phyloP scores from a whole-genome alignment of 2,113 vertebrate species.

The Hystrix brachyura region DNA sequence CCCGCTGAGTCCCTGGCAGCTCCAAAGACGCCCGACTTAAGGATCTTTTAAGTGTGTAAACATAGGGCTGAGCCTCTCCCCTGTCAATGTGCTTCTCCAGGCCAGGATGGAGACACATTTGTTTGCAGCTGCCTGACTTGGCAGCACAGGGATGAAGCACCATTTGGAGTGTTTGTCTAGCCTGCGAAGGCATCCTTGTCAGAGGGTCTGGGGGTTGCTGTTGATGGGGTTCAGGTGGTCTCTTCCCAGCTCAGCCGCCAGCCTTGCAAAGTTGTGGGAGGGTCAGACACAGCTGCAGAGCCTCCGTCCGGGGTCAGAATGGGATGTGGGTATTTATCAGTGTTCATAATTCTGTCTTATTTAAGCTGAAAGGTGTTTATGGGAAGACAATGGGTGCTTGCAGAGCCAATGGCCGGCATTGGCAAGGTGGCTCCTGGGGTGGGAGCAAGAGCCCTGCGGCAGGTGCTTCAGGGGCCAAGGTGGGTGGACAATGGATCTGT shows the following conservation, averaged over 20 bases:
- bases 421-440: not conserved
- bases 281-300: not conserved
- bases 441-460: not conserved
- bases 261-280: not conserved
- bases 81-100: not conserved
- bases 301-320: not conserved
- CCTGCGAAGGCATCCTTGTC: not conserved
- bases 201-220: not conserved
- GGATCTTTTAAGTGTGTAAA: slow-evolving; percentile 11
- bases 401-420: not conserved
- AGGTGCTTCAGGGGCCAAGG: not conserved
- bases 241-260: not conserved
- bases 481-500: not conserved
- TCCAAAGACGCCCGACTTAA: slow-evolving; percentile 1
- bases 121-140: slow-evolving; percentile 4
- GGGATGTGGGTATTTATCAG: not conserved
- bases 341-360: not conserved
- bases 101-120: not conserved
- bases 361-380: not conserved
- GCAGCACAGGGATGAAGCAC: not conserved
- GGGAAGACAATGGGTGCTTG: not conserved
- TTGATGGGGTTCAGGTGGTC: not conserved
- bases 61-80: not conserved
- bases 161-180: not conserved
- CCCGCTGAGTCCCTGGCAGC: not conserved